Evolutionary conservation across 2,113 vertebrate genomes (phyloP).

Genomic region (Oenanthe melanoleuca): DNA sequence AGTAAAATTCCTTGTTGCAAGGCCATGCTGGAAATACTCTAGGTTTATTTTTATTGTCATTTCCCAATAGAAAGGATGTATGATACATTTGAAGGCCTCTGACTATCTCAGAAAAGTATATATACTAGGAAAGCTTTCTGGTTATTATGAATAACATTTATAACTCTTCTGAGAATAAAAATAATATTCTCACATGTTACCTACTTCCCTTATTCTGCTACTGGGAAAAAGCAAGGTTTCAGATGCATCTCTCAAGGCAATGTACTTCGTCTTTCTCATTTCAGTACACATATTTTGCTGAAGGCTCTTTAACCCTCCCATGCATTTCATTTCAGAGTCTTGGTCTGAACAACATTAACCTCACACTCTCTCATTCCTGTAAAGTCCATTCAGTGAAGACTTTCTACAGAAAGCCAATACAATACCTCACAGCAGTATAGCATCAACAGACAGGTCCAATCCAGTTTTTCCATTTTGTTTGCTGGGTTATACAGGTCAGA

Average conservation of each 20-base stretch:
- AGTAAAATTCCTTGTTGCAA: neutral
- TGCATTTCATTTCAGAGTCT: neutral
- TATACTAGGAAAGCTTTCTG: neutral
- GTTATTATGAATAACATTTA: neutral
- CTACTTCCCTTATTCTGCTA: neutral
- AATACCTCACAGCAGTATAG: neutral
- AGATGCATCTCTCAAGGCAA: neutral
- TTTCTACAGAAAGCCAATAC: neutral
- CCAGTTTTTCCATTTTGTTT: neutral
- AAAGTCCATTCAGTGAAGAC: neutral
- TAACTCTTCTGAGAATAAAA: neutral
- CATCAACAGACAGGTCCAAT: neutral
- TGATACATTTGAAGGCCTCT: neutral
- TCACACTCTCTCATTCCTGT: neutral
- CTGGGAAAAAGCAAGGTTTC: neutral
- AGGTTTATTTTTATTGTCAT: neutral
- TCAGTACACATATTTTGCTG: neutral
- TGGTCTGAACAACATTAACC: neutral
- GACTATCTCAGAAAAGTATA: neutral
- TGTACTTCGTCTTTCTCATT: neutral
- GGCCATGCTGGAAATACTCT: neutral
- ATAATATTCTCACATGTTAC: neutral
- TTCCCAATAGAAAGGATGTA: neutral
- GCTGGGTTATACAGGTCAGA: neutral
- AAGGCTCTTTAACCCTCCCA: neutral